phyloP scores from a whole-genome alignment of 2,888 invertebrate genomes.

The Leptinotarsa haldemani region DNA sequence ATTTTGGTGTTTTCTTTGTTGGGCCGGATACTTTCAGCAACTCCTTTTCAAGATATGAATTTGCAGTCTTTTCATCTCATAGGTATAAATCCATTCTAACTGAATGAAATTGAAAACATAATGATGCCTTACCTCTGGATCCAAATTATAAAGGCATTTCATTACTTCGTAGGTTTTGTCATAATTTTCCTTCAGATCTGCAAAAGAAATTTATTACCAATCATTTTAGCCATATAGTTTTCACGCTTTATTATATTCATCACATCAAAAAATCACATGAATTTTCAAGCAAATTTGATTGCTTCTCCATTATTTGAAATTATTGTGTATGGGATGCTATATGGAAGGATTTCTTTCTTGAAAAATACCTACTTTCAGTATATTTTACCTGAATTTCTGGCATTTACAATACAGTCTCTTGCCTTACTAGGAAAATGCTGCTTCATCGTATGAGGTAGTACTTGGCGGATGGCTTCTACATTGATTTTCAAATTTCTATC shows the following conservation, averaged over 20 bases:
- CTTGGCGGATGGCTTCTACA: not conserved
- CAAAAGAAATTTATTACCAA: not conserved
- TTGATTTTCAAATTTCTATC: not conserved
- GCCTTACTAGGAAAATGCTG: not conserved
- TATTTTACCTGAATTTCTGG: not conserved
- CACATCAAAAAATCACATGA: not conserved
- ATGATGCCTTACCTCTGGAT: not conserved
- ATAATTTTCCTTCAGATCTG: constrained; percentile 5
- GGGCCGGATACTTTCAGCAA: no score
- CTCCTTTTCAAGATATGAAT: no score
- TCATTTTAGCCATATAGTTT: not conserved
- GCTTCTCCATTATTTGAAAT: not conserved
- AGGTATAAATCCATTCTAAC: no score
- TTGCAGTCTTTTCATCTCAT: no score
- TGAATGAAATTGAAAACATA: no score
- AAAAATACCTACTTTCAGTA: no score
- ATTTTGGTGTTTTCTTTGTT: no score
- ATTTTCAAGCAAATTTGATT: not conserved
- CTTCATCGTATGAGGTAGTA: not conserved
- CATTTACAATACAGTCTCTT: not conserved
- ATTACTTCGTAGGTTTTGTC: not conserved
- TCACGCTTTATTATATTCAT: not conserved
- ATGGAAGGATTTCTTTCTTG: no score
- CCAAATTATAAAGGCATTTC: not conserved
- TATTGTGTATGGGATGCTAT: no score